A percentile compares a stretch with the other conserved stretches of the same genome.
These are phyloP conservation scores for Sakesphorus luctuosus DNA, from an alignment of 2,113 vertebrate species.

Conservation along the genomic window DNA sequence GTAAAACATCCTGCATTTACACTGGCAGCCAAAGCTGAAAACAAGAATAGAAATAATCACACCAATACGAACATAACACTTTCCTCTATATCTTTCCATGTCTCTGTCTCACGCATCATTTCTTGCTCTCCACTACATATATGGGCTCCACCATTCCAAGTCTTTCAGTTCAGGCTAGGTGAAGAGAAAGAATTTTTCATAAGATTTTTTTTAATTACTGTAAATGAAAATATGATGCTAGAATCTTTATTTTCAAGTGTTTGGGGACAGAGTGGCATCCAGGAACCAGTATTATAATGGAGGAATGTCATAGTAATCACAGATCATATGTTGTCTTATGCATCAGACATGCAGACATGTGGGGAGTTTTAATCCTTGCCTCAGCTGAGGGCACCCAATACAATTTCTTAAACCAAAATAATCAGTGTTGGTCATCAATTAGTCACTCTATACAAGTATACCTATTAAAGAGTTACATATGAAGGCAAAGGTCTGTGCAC, in stretches of 20 bases:
- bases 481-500: not conserved
- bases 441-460: rapidly evolving
- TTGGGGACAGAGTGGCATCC: not conserved
- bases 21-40: not conserved
- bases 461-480: not conserved
- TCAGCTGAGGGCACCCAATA: not conserved
- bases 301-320: not conserved
- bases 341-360: not conserved
- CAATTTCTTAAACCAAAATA: not conserved
- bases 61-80: not conserved
- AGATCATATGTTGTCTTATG: not conserved
- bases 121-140: not conserved
- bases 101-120: not conserved
- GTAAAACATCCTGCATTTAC: not conserved
- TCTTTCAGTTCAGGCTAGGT: not conserved
- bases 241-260: not conserved
- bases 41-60: not conserved
- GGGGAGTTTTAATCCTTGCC: not conserved
- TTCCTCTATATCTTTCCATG: not conserved
- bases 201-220: not conserved
- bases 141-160: not conserved
- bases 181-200: not conserved
- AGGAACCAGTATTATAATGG: not conserved
- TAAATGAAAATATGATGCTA: not conserved
- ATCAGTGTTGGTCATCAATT: not conserved